These are phyloP conservation scores for Streblospio benedicti DNA, from an alignment of 1,140 invertebrate genomes.

Conservation along the genomic window DNA sequence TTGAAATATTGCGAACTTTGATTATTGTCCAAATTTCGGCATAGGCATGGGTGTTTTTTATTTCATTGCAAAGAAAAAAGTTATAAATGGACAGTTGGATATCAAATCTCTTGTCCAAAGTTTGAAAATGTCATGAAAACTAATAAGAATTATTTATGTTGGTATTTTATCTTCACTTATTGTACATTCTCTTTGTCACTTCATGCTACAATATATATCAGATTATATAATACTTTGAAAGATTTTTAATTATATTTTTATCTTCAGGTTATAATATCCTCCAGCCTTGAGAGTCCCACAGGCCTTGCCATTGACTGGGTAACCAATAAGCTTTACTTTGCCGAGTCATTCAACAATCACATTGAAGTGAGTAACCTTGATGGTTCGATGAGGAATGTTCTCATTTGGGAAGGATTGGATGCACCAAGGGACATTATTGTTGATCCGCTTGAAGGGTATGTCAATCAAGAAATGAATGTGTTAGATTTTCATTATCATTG, in stretches of 20 bases:
- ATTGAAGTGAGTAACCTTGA: constrained; percentile 83
- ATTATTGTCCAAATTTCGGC: too few species aligned
- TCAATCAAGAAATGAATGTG: background rate
- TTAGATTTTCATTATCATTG: background rate
- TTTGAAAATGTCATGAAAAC: too few species aligned
- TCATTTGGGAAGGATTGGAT: constrained; percentile 84
- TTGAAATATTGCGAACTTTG: too few species aligned
- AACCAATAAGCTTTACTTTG: constrained; percentile 87
- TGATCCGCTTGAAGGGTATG: constrained; percentile 66
- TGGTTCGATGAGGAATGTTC: constrained; percentile 68
- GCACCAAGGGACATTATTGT: constrained; percentile 87
- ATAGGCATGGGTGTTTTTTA: too few species aligned
- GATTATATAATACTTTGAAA: too few species aligned
- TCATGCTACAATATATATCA: too few species aligned
- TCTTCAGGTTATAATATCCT: constrained; percentile 62
- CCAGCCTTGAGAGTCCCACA: constrained; percentile 65
- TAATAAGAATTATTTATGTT: too few species aligned
- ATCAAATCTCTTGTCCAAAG: too few species aligned
- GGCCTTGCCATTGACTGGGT: constrained; percentile 88
- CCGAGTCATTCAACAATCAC: constrained; percentile 82
- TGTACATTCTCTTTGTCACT: too few species aligned
- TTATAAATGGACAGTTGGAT: too few species aligned
- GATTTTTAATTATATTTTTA: constrained; percentile 1
- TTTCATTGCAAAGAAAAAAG: too few species aligned
- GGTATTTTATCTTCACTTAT: too few species aligned